A percentile compares a stretch with the other conserved stretches of the same genome.
Evolutionary conservation across 1,140 invertebrate species (phyloP).

Genomic region (Diabrotica undecimpunctata): DNA sequence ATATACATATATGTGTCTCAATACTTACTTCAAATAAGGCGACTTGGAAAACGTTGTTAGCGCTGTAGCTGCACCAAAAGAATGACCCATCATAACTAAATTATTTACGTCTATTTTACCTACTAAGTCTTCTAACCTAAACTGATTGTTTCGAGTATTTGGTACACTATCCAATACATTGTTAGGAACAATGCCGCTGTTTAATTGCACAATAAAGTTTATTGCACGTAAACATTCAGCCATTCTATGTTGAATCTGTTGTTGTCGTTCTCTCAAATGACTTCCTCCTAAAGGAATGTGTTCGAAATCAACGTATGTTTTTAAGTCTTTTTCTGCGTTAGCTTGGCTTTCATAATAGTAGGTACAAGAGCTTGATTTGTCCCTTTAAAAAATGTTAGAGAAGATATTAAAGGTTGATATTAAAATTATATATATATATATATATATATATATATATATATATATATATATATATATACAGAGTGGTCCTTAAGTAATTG

Average conservation of each 20-base stretch:
- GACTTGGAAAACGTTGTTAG: conserved; percentile 55
- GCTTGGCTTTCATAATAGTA: conserved; percentile 49
- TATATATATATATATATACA: too few relatives aligned
- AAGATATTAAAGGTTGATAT: too few relatives aligned
- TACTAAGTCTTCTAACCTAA: conserved; percentile 46
- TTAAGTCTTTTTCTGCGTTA: conserved; percentile 40
- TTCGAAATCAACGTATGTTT: conserved; percentile 40
- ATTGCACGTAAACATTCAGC: conserved; percentile 55
- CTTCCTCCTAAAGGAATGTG: conserved; percentile 41
- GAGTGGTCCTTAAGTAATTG: too few relatives aligned
- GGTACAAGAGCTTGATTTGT: conserved; percentile 55
- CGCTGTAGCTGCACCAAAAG: conserved; percentile 64
- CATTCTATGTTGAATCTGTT: conserved; percentile 45
- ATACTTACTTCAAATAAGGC: conserved; percentile 53
- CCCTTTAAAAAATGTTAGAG: conserved; percentile 45
- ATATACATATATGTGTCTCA: too few relatives aligned
- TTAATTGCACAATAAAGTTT: conserved; percentile 54
- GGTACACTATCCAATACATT: conserved; percentile 52
- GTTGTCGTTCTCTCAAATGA: conserved; percentile 44
- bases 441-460: too few relatives aligned
- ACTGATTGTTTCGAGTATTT: conserved; percentile 23
- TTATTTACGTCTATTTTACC: conserved; percentile 55
- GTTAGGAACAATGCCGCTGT: conserved; percentile 51
- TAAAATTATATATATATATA: too few relatives aligned
- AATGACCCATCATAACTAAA: conserved; percentile 61